A percentile compares a stretch with the other conserved stretches of the same genome.
phyloP scores from a whole-genome alignment of 2,797 vertebrate genomes.

The Gila robusta region DNA sequence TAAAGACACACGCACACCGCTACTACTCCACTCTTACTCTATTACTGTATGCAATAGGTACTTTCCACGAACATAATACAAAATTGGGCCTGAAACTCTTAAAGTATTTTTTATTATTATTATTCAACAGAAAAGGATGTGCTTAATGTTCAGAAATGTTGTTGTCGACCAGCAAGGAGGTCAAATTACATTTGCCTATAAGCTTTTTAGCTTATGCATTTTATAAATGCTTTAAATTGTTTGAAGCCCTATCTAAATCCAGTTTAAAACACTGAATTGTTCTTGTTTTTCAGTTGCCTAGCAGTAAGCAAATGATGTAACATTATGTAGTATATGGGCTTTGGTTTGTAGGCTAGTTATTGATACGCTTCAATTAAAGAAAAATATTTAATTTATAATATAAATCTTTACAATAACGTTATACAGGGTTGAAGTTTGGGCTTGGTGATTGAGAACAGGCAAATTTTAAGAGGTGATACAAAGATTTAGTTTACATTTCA shows the following conservation, averaged over 20 bases:
- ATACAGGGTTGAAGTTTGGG: not conserved
- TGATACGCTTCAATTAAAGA: not conserved
- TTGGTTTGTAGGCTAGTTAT: not conserved
- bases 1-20: slow-evolving; percentile 73
- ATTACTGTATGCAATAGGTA: not conserved
- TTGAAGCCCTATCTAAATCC: not conserved
- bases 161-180: not conserved
- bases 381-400: not conserved
- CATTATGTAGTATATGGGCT: not conserved
- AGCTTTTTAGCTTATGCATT: not conserved
- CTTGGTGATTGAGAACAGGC: not conserved
- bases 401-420: not conserved
- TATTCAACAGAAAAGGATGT: not conserved
- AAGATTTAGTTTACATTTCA: not conserved
- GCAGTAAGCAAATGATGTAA: not conserved
- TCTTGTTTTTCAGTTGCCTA: not conserved
- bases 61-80: not conserved
- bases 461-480: not conserved
- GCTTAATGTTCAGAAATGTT: not conserved
- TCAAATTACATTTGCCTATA: not conserved
- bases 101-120: not conserved
- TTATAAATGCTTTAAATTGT: not conserved
- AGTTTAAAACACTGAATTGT: not conserved
- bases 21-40: not conserved
- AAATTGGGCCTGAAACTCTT: not conserved